Evolutionary conservation across 1,140 invertebrate genomes (phyloP).

Genomic region (Laodelphax striatellus): DNA sequence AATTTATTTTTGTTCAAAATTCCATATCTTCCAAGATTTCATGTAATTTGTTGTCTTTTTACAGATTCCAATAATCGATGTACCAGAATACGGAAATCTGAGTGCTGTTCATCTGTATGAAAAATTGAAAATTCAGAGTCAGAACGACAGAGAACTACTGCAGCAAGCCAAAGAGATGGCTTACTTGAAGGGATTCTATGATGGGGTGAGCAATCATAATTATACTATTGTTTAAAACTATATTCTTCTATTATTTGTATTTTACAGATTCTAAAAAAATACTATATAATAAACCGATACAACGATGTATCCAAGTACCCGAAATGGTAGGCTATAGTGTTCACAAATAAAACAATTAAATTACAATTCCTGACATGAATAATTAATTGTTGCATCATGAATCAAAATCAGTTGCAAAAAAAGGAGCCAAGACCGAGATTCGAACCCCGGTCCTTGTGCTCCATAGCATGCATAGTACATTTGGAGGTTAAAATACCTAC

Average conservation of each 20-base stretch:
- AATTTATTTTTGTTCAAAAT: background rate
- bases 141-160: slow-evolving; percentile 93
- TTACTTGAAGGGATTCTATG: slow-evolving; percentile 97
- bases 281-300: no score
- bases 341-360: no score
- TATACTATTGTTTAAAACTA: background rate
- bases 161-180: slow-evolving; percentile 90
- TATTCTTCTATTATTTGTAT: background rate
- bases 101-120: slow-evolving; percentile 78
- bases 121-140: slow-evolving; percentile 88
- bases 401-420: no score
- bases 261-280: no score
- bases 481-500: no score
- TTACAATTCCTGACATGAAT: no score
- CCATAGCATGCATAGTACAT: no score
- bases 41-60: background rate
- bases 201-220: slow-evolving; percentile 40
- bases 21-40: background rate
- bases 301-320: no score
- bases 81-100: slow-evolving; percentile 81
- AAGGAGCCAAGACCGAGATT: no score
- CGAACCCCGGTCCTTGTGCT: no score
- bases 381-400: no score
- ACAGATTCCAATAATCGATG: slow-evolving; percentile 81
- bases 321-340: no score